A percentile compares a stretch with the other conserved stretches of the same genome.
Conservation (phyloP, 2,113 vertebrate species). For the Picathartes gymnocephalus region DNA sequence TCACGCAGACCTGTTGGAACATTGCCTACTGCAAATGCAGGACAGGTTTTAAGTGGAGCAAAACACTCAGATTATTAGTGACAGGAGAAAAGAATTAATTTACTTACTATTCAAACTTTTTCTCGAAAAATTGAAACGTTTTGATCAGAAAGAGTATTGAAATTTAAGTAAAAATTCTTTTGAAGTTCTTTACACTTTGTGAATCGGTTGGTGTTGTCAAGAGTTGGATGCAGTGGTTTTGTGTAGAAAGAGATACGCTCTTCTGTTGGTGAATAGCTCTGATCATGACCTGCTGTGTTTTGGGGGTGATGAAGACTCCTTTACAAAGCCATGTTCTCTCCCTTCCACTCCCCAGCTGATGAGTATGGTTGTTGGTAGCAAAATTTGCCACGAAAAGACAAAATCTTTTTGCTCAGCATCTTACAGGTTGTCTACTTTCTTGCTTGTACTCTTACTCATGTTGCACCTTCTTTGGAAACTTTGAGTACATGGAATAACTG, state of each 20-base stretch:
- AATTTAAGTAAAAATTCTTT: not conserved
- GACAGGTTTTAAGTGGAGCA: not conserved
- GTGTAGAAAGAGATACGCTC: not conserved
- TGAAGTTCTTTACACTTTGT: not conserved
- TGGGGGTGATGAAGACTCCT: not conserved
- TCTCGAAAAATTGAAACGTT: not conserved
- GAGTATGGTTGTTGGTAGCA: not conserved
- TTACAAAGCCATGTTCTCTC: not conserved
- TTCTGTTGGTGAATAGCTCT: not conserved
- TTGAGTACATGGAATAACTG: not conserved
- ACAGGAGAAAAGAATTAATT: not conserved
- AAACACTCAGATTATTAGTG: not conserved
- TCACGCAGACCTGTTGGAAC: not conserved
- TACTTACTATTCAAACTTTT: accelerated
- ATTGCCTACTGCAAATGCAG: not conserved
- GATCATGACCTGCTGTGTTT: not conserved
- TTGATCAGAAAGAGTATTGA: not conserved
- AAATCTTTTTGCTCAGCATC: not conserved
- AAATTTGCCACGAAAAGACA: not conserved
- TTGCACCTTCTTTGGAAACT: not conserved
- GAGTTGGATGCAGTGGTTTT: not conserved
- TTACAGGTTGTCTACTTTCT: not conserved
- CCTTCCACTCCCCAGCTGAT: not conserved
- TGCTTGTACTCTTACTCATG: not conserved
- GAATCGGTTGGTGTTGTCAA: accelerated